Conservation (phyloP, 2,888 invertebrate genomes). For the Erpobdella octoculata region DNA sequence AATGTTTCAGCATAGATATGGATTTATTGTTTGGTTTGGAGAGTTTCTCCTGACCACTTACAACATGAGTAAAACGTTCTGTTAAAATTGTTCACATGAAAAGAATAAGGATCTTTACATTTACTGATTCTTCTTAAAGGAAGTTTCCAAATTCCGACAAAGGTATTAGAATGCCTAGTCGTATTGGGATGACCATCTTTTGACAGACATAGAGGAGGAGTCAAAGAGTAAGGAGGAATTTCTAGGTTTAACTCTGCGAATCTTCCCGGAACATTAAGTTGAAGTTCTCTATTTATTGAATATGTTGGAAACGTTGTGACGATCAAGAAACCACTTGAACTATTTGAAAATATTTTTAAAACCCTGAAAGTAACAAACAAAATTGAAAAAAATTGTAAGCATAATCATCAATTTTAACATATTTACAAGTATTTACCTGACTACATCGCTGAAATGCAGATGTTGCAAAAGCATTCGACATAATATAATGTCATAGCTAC, state of each 20-base stretch:
- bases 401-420: not conserved
- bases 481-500: slow-evolving; percentile 35
- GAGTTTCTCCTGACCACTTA: too few species aligned
- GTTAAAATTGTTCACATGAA: not conserved
- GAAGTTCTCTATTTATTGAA: slow-evolving; percentile 33
- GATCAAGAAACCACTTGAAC: slow-evolving; percentile 32
- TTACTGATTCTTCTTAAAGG: not conserved
- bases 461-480: slow-evolving; percentile 38
- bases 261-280: slow-evolving; percentile 35
- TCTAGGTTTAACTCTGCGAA: slow-evolving; percentile 36
- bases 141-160: not conserved
- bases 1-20: too few species aligned
- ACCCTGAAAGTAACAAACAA: slow-evolving; percentile 11
- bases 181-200: slow-evolving; percentile 35
- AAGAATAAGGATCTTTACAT: not conserved
- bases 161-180: not conserved
- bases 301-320: slow-evolving; percentile 33
- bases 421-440: not conserved
- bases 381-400: not conserved
- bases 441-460: slow-evolving; percentile 32
- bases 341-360: slow-evolving; percentile 32
- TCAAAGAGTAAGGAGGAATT: slow-evolving; percentile 35
- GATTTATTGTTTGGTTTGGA: too few species aligned
- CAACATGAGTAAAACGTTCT: not conserved
- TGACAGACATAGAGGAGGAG: slow-evolving; percentile 34